A percentile compares a stretch with the other conserved stretches of the same genome.
Conservation (phyloP, 2,113 vertebrate species). For the Progne subis region DNA sequence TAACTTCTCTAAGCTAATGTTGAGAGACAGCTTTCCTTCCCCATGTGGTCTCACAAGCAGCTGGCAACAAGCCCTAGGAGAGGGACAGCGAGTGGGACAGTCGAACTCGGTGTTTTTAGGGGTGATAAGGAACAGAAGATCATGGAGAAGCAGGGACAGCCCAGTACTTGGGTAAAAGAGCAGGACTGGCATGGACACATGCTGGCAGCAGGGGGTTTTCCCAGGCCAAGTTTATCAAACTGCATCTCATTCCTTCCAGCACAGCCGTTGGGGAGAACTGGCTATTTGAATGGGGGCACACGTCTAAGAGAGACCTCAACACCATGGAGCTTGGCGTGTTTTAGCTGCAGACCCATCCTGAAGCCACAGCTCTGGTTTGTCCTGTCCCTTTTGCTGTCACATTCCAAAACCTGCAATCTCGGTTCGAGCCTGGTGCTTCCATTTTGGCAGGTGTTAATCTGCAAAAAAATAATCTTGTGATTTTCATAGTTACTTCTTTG, state of each 20-base stretch:
- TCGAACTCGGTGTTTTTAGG: not conserved
- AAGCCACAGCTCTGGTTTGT: not conserved
- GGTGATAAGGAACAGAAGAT: not conserved
- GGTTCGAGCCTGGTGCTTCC: not conserved
- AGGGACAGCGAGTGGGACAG: not conserved
- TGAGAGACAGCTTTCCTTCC: not conserved
- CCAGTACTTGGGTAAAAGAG: rapidly evolving
- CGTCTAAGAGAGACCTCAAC: rapidly evolving
- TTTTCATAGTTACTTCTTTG: not conserved
- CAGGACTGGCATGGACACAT: rapidly evolving
- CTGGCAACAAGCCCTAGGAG: not conserved
- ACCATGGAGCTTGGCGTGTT: rapidly evolving
- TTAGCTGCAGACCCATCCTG: not conserved
- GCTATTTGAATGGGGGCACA: not conserved
- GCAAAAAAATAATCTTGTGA: not conserved
- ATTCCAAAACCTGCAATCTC: not conserved
- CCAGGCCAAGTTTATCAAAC: not conserved
- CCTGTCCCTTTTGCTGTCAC: not conserved
- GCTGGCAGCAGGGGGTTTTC: not conserved
- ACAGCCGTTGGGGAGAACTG: not conserved
- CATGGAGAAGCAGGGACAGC: not conserved
- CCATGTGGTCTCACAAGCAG: not conserved
- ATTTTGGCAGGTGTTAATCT: not conserved
- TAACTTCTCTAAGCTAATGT: not conserved
- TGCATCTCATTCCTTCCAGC: not conserved